A percentile compares a stretch with the other conserved stretches of the same genome.
Evolutionary conservation across 2,888 invertebrate genomes (phyloP).

Genomic region (Pammene fasciana): DNA sequence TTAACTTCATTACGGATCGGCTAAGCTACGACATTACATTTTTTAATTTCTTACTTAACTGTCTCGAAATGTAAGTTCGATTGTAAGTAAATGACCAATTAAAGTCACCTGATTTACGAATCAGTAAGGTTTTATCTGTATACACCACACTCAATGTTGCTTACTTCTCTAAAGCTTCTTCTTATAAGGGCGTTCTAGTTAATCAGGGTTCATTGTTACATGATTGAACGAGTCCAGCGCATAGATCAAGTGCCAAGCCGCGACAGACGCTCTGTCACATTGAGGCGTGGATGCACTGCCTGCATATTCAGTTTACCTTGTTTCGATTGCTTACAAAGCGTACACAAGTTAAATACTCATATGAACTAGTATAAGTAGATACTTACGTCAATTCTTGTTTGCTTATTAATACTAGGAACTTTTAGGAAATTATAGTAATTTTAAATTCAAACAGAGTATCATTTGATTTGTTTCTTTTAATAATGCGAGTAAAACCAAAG

Average conservation of each 20-base stretch:
- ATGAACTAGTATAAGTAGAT: background rate
- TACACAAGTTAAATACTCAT: background rate
- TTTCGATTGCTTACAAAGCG: background rate
- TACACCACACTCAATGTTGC: background rate
- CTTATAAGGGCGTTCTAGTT: background rate
- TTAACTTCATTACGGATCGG: no score
- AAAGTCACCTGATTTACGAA: no score
- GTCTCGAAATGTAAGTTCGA: no score
- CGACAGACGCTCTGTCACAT: conserved; percentile 8
- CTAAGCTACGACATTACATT: no score
- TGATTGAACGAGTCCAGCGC: conserved; percentile 8
- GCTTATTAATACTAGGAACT: no score
- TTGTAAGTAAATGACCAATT: no score
- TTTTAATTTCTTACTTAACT: no score
- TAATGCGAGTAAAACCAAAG: no score
- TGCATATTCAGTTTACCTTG: background rate
- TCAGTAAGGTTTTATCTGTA: no score
- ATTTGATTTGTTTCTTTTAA: no score
- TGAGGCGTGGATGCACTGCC: conserved; percentile 11
- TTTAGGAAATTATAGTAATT: no score
- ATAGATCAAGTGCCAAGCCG: conserved; percentile 9
- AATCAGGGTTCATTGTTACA: conserved; percentile 6
- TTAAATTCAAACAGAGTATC: no score
- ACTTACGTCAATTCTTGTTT: background rate
- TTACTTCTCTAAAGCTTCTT: background rate